phyloP scores from a whole-genome alignment of 2,797 vertebrate genomes.

The Scolopax bukidnonensis region DNA sequence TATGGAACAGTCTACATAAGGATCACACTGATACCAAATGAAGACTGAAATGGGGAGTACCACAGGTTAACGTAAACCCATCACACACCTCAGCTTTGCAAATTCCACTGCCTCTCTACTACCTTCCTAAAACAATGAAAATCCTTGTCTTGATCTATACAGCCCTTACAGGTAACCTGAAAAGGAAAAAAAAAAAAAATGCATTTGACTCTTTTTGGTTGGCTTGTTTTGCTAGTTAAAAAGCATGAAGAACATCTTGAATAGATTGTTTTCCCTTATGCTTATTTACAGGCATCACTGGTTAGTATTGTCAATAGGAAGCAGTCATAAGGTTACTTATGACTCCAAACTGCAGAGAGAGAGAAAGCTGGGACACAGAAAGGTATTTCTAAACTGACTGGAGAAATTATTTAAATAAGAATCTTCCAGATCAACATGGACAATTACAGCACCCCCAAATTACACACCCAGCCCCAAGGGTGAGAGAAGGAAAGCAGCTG shows the following conservation, averaged over 20 bases:
- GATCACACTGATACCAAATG: background rate
- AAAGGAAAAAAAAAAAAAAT: background rate
- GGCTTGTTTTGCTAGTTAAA: background rate
- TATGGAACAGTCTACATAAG: background rate
- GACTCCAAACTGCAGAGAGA: background rate
- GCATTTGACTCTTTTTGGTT: background rate
- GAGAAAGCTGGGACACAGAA: background rate
- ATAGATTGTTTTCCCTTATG: background rate
- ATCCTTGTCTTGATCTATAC: background rate
- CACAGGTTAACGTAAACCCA: background rate
- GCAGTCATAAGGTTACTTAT: background rate
- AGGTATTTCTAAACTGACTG: background rate
- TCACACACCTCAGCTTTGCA: background rate
- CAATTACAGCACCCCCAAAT: background rate
- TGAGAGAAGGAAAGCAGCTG: fast-evolving
- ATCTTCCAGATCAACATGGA: background rate
- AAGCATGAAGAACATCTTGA: background rate
- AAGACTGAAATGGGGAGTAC: background rate
- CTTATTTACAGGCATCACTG: background rate
- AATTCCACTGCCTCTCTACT: background rate
- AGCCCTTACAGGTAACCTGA: background rate
- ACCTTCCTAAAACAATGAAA: conserved; percentile 12
- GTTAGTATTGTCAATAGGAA: background rate
- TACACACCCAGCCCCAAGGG: background rate
- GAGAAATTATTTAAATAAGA: background rate